Percentiles rank a stretch among this genome's conserved stretches.
Evolutionary conservation across 1,140 invertebrate genomes (phyloP).

Genomic region (Watersipora subatra): DNA sequence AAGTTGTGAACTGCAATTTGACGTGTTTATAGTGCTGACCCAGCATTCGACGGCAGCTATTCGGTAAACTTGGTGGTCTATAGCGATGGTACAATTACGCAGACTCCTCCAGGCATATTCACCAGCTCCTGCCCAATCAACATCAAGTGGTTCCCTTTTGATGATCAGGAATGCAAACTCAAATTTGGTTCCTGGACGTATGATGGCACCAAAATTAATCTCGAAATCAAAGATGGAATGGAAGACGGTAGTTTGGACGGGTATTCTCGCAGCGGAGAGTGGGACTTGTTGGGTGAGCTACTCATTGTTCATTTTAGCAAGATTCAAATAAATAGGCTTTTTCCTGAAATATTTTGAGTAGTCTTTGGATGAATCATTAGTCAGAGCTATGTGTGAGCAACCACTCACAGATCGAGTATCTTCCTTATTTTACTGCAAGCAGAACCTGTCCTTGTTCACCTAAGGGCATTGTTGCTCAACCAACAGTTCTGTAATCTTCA

Average conservation of each 20-base stretch:
- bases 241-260: constrained; percentile 52
- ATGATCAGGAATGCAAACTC: constrained; percentile 93
- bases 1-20: no score
- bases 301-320: no score
- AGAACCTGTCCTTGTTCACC: no score
- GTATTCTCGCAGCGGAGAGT: constrained; percentile 94
- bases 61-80: constrained; percentile 91
- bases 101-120: constrained; percentile 95
- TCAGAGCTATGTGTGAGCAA: no score
- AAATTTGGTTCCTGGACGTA: constrained; percentile 45
- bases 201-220: constrained; percentile 57
- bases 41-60: constrained; percentile 93
- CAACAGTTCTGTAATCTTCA: no score
- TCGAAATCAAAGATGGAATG: constrained; percentile 72
- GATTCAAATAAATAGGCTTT: no score
- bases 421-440: no score
- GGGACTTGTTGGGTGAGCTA: constrained; percentile 92
- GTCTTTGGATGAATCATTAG: no score
- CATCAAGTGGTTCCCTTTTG: constrained; percentile 98
- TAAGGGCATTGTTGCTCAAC: no score
- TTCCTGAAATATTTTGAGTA: no score
- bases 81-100: constrained; percentile 83
- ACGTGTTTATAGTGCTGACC: constrained; percentile 74
- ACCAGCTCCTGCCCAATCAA: constrained; percentile 99
- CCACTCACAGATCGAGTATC: no score